Evolutionary conservation across 1,140 invertebrate species (phyloP).

Genomic region (Drosophila nikananu): DNA sequence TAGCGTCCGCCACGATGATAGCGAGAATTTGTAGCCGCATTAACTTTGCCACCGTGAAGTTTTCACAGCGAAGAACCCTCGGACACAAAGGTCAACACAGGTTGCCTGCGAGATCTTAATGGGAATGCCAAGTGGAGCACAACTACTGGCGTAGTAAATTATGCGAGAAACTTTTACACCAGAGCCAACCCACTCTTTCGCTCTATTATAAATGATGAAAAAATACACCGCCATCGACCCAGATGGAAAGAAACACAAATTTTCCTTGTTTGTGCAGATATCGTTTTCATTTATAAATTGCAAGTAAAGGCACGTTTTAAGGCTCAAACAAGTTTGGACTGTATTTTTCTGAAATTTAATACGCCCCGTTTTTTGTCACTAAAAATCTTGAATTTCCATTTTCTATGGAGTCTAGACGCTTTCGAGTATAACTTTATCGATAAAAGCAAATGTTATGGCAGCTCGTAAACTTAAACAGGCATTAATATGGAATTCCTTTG

Average conservation of each 20-base stretch:
- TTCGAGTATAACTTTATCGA: conserved; percentile 26
- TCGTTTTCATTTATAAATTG: conserved; percentile 22
- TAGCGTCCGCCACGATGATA: conserved; percentile 62
- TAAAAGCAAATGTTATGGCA: conserved; percentile 38
- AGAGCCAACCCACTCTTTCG: conserved; percentile 7
- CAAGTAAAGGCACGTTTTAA: conserved; percentile 3
- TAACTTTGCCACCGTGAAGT: conserved; percentile 63
- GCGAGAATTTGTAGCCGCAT: conserved; percentile 73
- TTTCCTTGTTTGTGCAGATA: conserved; percentile 11
- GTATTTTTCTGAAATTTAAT: not conserved
- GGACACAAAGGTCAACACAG: conserved; percentile 36
- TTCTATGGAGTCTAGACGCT: conserved; percentile 56
- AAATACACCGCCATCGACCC: conserved; percentile 25
- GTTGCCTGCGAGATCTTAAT: conserved; percentile 56
- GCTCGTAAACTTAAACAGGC: conserved; percentile 32
- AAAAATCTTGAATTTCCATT: conserved; percentile 10
- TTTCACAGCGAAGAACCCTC: conserved; percentile 14
- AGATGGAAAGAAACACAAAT: conserved; percentile 15
- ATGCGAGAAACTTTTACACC: conserved; percentile 62
- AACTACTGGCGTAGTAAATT: conserved; percentile 56
- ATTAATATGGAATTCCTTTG: conserved; percentile 51
- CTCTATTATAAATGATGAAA: conserved; percentile 27
- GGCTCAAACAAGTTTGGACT: not conserved
- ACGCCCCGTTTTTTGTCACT: not conserved
- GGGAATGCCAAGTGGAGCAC: conserved; percentile 56